Evolutionary conservation across 2,888 invertebrate species (phyloP).

Genomic region (Drosophila testacea): DNA sequence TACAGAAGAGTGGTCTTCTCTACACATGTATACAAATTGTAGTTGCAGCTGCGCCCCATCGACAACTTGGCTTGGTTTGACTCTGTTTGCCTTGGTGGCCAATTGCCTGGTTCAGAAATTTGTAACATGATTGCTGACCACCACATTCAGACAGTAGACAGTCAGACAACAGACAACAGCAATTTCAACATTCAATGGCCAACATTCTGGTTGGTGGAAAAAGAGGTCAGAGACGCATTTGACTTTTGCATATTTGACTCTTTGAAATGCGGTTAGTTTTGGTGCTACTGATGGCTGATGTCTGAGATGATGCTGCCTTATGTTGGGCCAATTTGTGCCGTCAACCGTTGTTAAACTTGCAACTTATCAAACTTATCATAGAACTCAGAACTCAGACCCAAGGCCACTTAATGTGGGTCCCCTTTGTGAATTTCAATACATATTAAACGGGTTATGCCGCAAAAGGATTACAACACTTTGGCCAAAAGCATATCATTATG

Average conservation of each 20-base stretch:
- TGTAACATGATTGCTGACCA: slow-evolving; percentile 78
- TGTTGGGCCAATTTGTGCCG: slow-evolving; percentile 70
- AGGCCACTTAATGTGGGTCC: slow-evolving; percentile 74
- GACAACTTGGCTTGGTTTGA: slow-evolving; percentile 9
- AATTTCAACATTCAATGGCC: slow-evolving; percentile 25
- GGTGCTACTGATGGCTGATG: slow-evolving; percentile 16
- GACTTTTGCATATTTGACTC: slow-evolving; percentile 81
- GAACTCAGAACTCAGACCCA: slow-evolving; percentile 41
- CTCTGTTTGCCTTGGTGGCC: slow-evolving; percentile 47
- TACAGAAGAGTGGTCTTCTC: slow-evolving; percentile 25
- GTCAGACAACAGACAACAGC: slow-evolving; percentile 52
- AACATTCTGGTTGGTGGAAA: background rate
- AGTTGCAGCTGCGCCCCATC: slow-evolving; percentile 63
- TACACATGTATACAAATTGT: slow-evolving; percentile 78
- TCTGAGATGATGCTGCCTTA: slow-evolving; percentile 30
- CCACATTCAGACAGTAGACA: slow-evolving; percentile 25
- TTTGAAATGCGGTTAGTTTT: slow-evolving; percentile 61
- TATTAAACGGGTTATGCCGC: slow-evolving; percentile 80
- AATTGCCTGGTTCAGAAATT: slow-evolving; percentile 59
- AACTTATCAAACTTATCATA: slow-evolving; percentile 78
- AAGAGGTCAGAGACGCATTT: slow-evolving; percentile 58
- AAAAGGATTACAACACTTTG: slow-evolving; percentile 80
- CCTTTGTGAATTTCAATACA: slow-evolving; percentile 77
- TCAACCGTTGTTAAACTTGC: slow-evolving; percentile 79
- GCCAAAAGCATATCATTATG: slow-evolving; percentile 79